A percentile compares a stretch with the other conserved stretches of the same genome.
These are phyloP conservation scores for Orthosia gracilis DNA, from an alignment of 2,888 invertebrate species.

Conservation along the genomic window DNA sequence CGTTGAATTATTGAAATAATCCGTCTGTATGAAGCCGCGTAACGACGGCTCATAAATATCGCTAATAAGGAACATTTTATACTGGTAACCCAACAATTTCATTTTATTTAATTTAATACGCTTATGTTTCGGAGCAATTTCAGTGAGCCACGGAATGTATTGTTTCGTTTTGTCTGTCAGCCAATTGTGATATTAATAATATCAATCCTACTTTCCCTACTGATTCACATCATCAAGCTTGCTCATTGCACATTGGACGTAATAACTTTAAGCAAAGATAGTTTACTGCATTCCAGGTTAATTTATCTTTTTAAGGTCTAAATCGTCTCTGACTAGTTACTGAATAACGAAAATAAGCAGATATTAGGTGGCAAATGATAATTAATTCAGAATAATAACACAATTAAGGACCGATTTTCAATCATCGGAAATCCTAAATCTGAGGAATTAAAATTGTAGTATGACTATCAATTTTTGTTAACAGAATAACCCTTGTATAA, in stretches of 20 bases:
- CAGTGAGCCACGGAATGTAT: slow-evolving; percentile 10
- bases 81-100: slow-evolving; percentile 56
- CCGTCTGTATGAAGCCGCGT: slow-evolving; percentile 77
- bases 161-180: slow-evolving; percentile 6
- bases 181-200: slow-evolving; percentile 4
- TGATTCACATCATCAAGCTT: neutral
- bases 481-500: too few relatives aligned
- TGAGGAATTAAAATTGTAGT: too few relatives aligned
- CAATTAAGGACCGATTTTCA: too few relatives aligned
- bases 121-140: slow-evolving; percentile 39
- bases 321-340: too few relatives aligned
- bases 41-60: slow-evolving; percentile 76
- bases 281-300: neutral
- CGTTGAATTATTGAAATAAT: slow-evolving; percentile 86
- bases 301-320: too few relatives aligned
- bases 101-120: slow-evolving; percentile 59
- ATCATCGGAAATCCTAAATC: too few relatives aligned
- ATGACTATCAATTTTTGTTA: too few relatives aligned
- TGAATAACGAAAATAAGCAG: neutral
- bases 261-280: too few relatives aligned
- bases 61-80: slow-evolving; percentile 67
- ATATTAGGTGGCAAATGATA: too few relatives aligned
- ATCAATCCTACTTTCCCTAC: neutral
- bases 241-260: neutral
- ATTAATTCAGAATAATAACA: too few relatives aligned